These are phyloP conservation scores for Drosophila subsilvestris DNA, from an alignment of 2,888 invertebrate species.

Conservation along the genomic window DNA sequence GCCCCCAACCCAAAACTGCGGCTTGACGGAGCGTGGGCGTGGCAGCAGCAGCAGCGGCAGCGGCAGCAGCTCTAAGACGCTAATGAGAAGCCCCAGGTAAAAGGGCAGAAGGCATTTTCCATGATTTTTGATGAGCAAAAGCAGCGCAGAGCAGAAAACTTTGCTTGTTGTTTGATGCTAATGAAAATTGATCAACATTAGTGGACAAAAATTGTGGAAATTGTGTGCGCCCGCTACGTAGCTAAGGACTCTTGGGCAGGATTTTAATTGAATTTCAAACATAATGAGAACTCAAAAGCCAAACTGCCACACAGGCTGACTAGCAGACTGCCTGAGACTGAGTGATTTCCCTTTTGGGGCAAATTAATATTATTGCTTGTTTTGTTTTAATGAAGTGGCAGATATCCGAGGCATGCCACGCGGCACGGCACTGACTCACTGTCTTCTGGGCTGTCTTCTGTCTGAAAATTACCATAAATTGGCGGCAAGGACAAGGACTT, in stretches of 20 bases:
- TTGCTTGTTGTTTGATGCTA: conserved; percentile 36
- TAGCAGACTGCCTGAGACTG: conserved; percentile 1
- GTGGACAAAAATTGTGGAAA: conserved; percentile 8
- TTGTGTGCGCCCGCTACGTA: conserved; percentile 13
- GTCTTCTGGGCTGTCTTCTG: conserved; percentile 10
- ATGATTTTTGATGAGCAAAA: conserved; percentile 21
- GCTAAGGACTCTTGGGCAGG: conserved; percentile 33
- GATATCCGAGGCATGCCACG: conserved; percentile 9
- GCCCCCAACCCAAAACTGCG: conserved; percentile 16
- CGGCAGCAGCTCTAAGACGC: conserved; percentile 37
- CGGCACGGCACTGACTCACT: conserved; percentile 22
- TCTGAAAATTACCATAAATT: conserved; percentile 39
- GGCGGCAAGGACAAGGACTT: conserved; percentile 29
- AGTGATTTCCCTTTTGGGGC: conserved; percentile 40
- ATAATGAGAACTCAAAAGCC: not conserved
- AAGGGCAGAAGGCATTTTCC: conserved; percentile 37
- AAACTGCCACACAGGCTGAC: not conserved
- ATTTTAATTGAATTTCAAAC: conserved; percentile 57
- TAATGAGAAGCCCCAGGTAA: conserved; percentile 55
- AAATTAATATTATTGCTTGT: conserved; percentile 46
- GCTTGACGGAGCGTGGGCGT: conserved; percentile 38
- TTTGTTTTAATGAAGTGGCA: conserved; percentile 42
- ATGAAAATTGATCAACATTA: conserved; percentile 71
- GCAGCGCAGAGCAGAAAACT: not conserved
- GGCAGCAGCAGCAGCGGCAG: conserved; percentile 21